Evolutionary conservation across 1,140 invertebrate genomes (phyloP), one percentile per base, ranked within the genome.

Genomic region (Euwallacea fornicatus): DNA sequence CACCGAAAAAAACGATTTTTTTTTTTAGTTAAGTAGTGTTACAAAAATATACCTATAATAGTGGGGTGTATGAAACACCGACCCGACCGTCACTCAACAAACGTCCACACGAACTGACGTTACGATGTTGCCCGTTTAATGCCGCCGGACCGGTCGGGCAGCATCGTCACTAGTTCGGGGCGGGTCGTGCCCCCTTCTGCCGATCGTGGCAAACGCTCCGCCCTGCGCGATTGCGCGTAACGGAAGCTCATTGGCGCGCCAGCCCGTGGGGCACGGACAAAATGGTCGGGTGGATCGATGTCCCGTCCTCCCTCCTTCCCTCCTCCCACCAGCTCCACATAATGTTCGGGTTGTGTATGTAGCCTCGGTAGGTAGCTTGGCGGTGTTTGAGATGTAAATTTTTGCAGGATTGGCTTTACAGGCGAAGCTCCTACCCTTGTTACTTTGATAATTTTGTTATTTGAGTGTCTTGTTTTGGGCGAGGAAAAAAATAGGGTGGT

Each of bases 251-350:
- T 81, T 80, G 79, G 78, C 74, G 73, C 67, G 72, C 71, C 10
- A 50, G 63, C 64, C 21, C 10, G 59, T 75, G 75, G 74, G 69
- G 74, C 74, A 69, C 72, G 73, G 73, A 81, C 80, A 81, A 81
- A 81, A 81, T 81, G 80, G 80, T 80, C 77, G 80, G 74, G 74
- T 72, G 75, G 65, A 72, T 72, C 70, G 65, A 72, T 72, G 66
- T 16, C 13, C 13, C 9, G 43, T 41, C 9, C 7, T 33, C 10
- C 44, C 53, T 33, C 62, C 69, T 56, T 42, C 62, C 46, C 42
- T 7, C 54, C 59, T 43, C 44, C 16, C 56, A 6, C 16, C 16
- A 16, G 16, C 43, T 8, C 13, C 4, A n/a, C 13, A 13, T 50
- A 46, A 9, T 63, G 8, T 42, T 21, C 11, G 16, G 47, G 54